A percentile compares a stretch with the other conserved stretches of the same genome.
These are phyloP conservation scores for Globia sparganii DNA, from an alignment of 2,888 invertebrate genomes.

Conservation along the genomic window DNA sequence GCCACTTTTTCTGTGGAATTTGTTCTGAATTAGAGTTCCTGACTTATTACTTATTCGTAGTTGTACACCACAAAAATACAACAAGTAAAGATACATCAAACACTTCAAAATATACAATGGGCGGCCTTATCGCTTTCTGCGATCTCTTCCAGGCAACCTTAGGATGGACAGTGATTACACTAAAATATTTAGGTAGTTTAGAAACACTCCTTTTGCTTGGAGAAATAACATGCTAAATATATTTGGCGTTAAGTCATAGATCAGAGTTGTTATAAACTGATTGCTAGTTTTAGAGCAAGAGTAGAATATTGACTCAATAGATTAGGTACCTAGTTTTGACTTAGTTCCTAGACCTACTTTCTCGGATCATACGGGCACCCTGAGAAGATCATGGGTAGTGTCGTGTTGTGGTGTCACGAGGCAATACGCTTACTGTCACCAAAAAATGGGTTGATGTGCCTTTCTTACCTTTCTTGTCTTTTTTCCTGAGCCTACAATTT, in stretches of 20 bases:
- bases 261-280: conserved; percentile 31
- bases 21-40: too few relatives aligned
- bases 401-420: not conserved
- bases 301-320: not conserved
- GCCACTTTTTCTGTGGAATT: too few relatives aligned
- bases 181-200: conserved; percentile 42
- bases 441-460: not conserved
- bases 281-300: not conserved
- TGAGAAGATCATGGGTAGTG: not conserved
- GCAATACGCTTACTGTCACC: not conserved
- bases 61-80: too few relatives aligned
- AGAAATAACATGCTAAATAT: conserved; percentile 44
- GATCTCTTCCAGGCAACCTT: too few relatives aligned
- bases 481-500: not conserved
- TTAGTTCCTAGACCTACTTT: conserved; percentile 9
- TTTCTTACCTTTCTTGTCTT: not conserved
- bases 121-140: too few relatives aligned
- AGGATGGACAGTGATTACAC: too few relatives aligned
- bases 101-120: too few relatives aligned
- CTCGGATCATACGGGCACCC: not conserved
- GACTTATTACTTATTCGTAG: too few relatives aligned
- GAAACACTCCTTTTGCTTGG: conserved; percentile 33
- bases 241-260: conserved; percentile 32
- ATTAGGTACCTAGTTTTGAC: not conserved
- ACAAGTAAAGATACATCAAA: too few relatives aligned